Evolutionary conservation across 2,888 invertebrate genomes (phyloP).

Genomic region (Andrena minutula): DNA sequence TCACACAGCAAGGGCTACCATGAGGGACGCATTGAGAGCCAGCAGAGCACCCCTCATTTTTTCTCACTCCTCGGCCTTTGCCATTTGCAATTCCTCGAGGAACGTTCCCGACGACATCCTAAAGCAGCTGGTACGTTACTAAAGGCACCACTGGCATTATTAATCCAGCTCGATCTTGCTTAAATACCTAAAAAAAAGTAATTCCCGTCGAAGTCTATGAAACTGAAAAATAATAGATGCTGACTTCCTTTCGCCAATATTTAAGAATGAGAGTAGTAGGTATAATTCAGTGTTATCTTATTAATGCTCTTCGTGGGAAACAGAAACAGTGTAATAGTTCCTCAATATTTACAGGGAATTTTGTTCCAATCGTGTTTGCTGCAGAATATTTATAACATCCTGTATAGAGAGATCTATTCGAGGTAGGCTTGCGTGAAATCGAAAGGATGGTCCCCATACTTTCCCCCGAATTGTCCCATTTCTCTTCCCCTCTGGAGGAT

Average conservation of each 20-base stretch:
- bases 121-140: constrained; percentile 86
- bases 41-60: constrained; percentile 96
- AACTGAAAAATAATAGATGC: no score
- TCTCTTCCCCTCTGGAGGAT: constrained; percentile 39
- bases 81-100: constrained; percentile 94
- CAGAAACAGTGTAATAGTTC: no score
- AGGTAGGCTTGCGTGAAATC: background rate
- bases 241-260: no score
- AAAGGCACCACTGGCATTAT: background rate
- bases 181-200: no score
- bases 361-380: background rate
- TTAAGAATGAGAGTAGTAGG: no score
- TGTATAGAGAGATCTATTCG: background rate
- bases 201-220: no score
- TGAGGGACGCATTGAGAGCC: constrained; percentile 92
- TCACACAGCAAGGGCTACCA: constrained; percentile 94
- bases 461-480: constrained; percentile 4
- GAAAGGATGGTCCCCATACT: constrained; percentile 21
- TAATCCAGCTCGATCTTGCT: background rate
- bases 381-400: background rate
- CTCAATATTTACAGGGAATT: no score
- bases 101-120: constrained; percentile 96
- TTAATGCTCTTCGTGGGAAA: no score
- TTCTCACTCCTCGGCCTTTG: constrained; percentile 95
- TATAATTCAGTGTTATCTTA: no score